These are phyloP conservation scores for Epistrophe eligans DNA, from an alignment of 2,888 invertebrate species.

Conservation along the genomic window DNA sequence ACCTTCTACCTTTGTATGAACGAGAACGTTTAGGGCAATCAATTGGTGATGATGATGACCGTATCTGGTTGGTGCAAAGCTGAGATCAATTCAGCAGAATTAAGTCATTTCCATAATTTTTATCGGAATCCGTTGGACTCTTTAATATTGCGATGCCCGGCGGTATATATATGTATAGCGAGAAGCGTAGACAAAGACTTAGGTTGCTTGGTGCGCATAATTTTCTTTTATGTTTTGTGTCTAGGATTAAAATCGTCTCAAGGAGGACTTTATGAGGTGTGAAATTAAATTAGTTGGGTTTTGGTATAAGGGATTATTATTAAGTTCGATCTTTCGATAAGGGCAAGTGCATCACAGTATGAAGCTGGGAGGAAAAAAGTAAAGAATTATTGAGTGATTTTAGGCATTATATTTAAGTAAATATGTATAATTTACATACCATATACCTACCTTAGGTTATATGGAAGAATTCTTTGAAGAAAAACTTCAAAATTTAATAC, in stretches of 20 bases:
- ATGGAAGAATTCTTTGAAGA: no score
- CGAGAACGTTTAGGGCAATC: constrained; percentile 66
- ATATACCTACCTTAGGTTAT: no score
- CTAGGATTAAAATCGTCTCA: constrained; percentile 50
- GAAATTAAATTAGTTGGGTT: constrained; percentile 54
- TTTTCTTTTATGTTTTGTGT: constrained; percentile 56
- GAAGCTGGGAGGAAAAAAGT: not conserved
- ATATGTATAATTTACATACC: no score
- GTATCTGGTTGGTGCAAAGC: constrained; percentile 68
- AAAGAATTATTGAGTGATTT: not conserved
- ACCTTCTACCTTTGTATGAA: not conserved
- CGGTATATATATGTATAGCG: not conserved
- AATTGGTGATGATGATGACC: constrained; percentile 74
- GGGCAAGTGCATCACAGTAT: not conserved
- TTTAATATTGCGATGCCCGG: constrained; percentile 49
- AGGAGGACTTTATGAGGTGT: constrained; percentile 69
- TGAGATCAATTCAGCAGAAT: constrained; percentile 69
- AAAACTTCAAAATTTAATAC: no score
- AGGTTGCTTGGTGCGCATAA: not conserved
- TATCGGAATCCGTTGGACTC: constrained; percentile 71
- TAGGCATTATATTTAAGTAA: not conserved
- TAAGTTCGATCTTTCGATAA: not conserved
- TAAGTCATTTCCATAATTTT: constrained; percentile 76
- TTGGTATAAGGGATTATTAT: constrained; percentile 8
- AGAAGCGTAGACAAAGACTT: constrained; percentile 41